Evolutionary conservation across 1,140 invertebrate species (phyloP), one percentile per base, ranked within the genome.

Genomic region (Tetramorium alpestre): DNA sequence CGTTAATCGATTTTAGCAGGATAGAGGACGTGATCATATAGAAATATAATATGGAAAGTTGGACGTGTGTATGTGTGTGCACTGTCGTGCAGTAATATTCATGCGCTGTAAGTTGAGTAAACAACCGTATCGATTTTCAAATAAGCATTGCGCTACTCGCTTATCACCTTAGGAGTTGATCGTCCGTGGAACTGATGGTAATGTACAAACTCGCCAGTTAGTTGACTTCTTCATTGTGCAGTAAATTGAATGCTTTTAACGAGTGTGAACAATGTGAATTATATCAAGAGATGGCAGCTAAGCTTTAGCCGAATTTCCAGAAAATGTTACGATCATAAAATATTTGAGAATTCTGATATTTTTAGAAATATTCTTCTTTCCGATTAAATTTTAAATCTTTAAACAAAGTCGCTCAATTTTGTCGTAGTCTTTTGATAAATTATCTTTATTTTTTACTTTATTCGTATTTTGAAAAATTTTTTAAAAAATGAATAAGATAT

Each of bases 51-150:
- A n/a, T 44, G 25, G 44, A 41, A 81, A 81, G 78, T 87, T 81
- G 75, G 10, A 67, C 33, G n/a, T 65, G 75, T 72, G 65, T 69
- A 16, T 65, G 73, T 72, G 65, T 69, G 65, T 10, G n/a, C 11
- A 41, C 41, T 75, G 56, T 51, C 22, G 38, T 38, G 44, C 62
- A 56, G 47, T 51, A 60, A 41, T 87, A 51, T 87, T 54, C 54
- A 86, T 78, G 65, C 64, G 33, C 44, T 69, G 51, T 33, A 77
- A 86, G 62, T 87, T 77, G 33, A 67, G 75, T 51, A 67, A 87
- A 87, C 70, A 58, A 87, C 62, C 56, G 33, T 87, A 87, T 87
- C 44, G 86, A 87, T 87, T 58, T 67, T 87, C 33, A 44, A 49
- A 16, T 77, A 51, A 70, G 65, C 49, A 56, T 62, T 70, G 33